Conservation (phyloP, 53 echinoderm and acorn worm species). For the Echinarachnius parma region DNA sequence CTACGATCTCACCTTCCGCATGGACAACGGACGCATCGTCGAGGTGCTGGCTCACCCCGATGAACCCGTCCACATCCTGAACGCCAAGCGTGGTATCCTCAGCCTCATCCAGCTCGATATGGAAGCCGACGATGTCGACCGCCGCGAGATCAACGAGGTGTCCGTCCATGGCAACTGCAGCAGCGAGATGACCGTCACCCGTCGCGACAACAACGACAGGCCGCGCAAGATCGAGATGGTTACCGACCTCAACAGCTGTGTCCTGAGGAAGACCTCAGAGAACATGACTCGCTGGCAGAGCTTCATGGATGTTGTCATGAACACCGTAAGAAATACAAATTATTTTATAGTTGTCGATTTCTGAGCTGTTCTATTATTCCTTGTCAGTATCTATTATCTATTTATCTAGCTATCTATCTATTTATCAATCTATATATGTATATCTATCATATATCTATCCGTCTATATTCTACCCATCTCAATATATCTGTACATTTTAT, state of each 20-base stretch:
- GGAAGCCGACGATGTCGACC: conserved; percentile 38
- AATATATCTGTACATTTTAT: no score
- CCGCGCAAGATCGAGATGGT: conserved; percentile 42
- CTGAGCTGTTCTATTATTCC: no score
- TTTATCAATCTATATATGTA: no score
- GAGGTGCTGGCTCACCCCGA: conserved; percentile 66
- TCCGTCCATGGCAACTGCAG: conserved; percentile 71
- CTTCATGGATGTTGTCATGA: conserved; percentile 30
- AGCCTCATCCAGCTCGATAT: conserved; percentile 68
- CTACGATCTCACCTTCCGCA: conserved; percentile 57
- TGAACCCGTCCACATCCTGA: conserved; percentile 73
- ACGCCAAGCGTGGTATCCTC: conserved; percentile 88
- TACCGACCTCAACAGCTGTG: conserved; percentile 81
- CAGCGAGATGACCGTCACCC: conserved; percentile 50
- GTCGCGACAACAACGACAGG: conserved; percentile 32
- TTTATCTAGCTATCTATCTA: no score
- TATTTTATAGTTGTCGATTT: no score
- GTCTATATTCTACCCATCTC: no score
- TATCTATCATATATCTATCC: no score
- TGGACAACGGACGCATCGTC: conserved; percentile 64
- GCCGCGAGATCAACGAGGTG: conserved; percentile 39
- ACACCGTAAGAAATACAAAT: conserved; percentile 37
- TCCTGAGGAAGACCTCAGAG: conserved; percentile 18
- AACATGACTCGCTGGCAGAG: conserved; percentile 45
- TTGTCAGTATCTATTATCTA: no score